phyloP scores from a whole-genome alignment of 2,888 invertebrate species.

The Phanerotoma sp. region DNA sequence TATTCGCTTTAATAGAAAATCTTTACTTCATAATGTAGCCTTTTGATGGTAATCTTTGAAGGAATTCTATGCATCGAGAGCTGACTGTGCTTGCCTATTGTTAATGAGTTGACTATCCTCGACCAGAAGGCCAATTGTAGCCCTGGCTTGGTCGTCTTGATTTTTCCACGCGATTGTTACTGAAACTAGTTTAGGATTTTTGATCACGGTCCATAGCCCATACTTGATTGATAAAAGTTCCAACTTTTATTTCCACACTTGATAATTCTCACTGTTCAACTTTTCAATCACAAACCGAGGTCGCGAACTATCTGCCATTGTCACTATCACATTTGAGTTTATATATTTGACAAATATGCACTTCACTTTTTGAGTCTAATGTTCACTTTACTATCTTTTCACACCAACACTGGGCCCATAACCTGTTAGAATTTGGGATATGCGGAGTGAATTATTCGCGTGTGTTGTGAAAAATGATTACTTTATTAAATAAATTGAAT shows the following conservation, averaged over 20 bases:
- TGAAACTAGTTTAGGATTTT: too few species aligned
- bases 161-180: too few species aligned
- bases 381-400: background rate
- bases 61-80: conserved; percentile 27
- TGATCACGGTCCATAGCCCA: too few species aligned
- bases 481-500: too few species aligned
- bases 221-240: too few species aligned
- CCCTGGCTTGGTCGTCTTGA: background rate
- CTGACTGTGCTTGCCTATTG: conserved; percentile 22
- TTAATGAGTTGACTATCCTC: conserved; percentile 27
- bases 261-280: too few species aligned
- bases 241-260: too few species aligned
- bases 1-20: conserved; percentile 26
- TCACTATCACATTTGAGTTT: background rate
- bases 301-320: too few species aligned
- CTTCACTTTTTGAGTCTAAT: background rate
- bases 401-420: background rate
- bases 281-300: too few species aligned
- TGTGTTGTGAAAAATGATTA: too few species aligned
- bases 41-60: conserved; percentile 31
- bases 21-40: conserved; percentile 26
- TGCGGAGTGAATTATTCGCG: too few species aligned
- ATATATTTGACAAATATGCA: background rate
- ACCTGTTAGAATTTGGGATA: background rate
- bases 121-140: conserved; percentile 28